Percentiles rank a stretch among this genome's conserved stretches.
These are phyloP conservation scores for Drosophila meridiana DNA, from an alignment of 2,888 invertebrate species.

Conservation along the genomic window DNA sequence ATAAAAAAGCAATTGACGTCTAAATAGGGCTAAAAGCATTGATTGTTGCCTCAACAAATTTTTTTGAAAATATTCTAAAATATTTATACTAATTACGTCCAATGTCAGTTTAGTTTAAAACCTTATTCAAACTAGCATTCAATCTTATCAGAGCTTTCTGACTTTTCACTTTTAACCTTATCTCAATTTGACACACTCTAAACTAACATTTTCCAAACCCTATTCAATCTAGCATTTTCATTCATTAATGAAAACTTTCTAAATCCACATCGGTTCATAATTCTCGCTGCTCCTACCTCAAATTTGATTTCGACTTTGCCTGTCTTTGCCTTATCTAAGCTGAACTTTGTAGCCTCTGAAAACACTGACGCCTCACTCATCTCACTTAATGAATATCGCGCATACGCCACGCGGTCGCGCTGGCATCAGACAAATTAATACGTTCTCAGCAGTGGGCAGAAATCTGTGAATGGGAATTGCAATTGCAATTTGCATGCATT, in stretches of 20 bases:
- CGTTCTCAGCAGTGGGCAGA: constrained; percentile 19
- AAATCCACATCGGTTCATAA: not conserved
- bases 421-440: constrained; percentile 26
- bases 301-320: not conserved
- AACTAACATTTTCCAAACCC: not conserved
- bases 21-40: no score
- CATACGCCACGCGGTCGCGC: constrained; percentile 37
- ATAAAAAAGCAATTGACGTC: no score
- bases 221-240: not conserved
- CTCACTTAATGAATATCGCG: constrained; percentile 33
- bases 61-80: no score
- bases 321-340: no score
- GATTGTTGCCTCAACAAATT: no score
- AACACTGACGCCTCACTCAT: not conserved
- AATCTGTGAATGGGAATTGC: constrained; percentile 46
- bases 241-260: not conserved
- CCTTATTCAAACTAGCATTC: not conserved
- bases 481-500: constrained; percentile 47
- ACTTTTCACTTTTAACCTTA: not conserved
- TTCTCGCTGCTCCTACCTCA: not conserved
- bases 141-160: not conserved
- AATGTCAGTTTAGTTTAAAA: no score
- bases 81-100: no score
- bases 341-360: not conserved
- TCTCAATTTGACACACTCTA: not conserved